These are phyloP conservation scores for Pteronura brasiliensis DNA, from an alignment of 2,113 vertebrate genomes.

Conservation along the genomic window DNA sequence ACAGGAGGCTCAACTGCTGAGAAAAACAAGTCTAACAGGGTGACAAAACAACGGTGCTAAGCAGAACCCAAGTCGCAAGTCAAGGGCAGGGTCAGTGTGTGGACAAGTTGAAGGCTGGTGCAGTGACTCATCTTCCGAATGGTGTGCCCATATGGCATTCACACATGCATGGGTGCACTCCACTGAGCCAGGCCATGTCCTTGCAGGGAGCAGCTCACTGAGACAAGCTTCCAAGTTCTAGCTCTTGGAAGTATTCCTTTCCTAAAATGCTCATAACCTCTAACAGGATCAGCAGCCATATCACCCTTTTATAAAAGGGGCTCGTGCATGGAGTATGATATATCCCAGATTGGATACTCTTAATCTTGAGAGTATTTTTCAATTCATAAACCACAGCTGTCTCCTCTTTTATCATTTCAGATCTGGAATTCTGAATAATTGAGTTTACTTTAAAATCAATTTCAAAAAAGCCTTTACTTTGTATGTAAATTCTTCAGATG, in stretches of 20 bases:
- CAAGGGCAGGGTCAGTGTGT: background rate
- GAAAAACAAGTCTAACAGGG: background rate
- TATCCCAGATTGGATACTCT: background rate
- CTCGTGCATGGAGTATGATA: background rate
- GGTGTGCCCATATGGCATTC: background rate
- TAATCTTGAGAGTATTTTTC: background rate
- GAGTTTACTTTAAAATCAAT: background rate
- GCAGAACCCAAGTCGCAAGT: background rate
- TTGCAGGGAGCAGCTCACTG: background rate
- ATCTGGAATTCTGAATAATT: background rate
- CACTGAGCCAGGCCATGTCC: rapidly evolving
- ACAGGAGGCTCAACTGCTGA: background rate
- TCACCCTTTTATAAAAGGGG: background rate
- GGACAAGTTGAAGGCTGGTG: background rate
- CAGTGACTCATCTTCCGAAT: background rate
- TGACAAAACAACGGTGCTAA: background rate
- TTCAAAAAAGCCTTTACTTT: background rate
- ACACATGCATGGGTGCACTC: background rate
- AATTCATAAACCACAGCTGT: background rate
- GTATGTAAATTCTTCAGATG: background rate
- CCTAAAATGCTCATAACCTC: background rate
- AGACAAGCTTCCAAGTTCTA: background rate
- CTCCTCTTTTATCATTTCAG: background rate
- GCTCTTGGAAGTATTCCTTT: background rate
- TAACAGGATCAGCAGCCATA: background rate